Percentiles rank a stretch among this genome's conserved stretches.
Evolutionary conservation across 2,888 invertebrate genomes (phyloP).

Genomic region (Salpingus planirostris): DNA sequence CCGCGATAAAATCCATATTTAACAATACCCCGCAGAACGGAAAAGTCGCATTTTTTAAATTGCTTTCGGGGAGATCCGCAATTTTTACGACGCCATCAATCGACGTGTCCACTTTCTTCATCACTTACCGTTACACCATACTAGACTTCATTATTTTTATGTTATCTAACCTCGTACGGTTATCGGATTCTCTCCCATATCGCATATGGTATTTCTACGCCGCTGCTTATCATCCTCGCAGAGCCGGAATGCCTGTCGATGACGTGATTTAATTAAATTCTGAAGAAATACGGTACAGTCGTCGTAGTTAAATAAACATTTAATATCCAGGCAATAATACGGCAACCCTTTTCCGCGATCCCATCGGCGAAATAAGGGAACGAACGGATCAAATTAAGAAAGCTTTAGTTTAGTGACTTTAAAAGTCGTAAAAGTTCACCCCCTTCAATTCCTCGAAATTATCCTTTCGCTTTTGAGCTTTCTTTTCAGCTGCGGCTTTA

Average conservation of each 20-base stretch:
- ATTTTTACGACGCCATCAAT: conserved; percentile 1
- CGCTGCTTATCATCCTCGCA: not conserved
- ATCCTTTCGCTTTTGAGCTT: not conserved
- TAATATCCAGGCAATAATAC: not conserved
- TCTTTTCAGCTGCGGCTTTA: not conserved
- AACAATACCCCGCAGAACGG: too few species aligned
- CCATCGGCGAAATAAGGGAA: too few species aligned
- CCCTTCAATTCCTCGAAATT: not conserved
- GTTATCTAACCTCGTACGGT: not conserved
- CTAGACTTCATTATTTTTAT: conserved; percentile 1
- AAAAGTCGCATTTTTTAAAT: too few species aligned
- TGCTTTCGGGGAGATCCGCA: not conserved
- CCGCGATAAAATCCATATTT: too few species aligned
- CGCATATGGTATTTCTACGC: not conserved
- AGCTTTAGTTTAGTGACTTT: not conserved
- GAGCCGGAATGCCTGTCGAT: not conserved
- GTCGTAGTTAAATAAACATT: not conserved
- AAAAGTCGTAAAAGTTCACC: not conserved
- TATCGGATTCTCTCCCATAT: not conserved
- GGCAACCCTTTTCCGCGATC: not conserved
- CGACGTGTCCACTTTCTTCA: conserved; percentile 4
- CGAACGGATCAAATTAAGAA: not conserved
- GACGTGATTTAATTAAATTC: not conserved
- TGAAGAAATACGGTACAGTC: not conserved
- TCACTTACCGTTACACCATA: not conserved